Evolutionary conservation across 2,888 invertebrate genomes (phyloP), one percentile per base, ranked within the genome.

Genomic region (Litoditis marina): DNA sequence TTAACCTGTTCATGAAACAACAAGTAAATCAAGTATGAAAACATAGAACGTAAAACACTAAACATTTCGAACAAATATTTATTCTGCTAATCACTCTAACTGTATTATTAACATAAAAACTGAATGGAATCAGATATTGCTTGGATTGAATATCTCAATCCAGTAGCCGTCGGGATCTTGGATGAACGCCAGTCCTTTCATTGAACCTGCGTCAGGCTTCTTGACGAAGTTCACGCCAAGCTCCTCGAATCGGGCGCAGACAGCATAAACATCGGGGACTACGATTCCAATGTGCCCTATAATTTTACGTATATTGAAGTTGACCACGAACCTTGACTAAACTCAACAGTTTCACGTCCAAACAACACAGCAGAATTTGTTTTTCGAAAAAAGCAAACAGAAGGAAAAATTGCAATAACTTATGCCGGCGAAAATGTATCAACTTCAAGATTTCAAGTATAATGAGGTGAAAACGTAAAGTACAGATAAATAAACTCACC

Each of bases 131-230:
- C 66, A 25, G 28, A 77, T 66, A 25, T 73, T 72, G 39, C 63
- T 68, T 22, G 83, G 80, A 69, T 85, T 89, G 79, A 92, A 88
- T 65, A 93, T 91, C 84, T 94, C 94, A 79, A 94, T 93, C 93
- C 93, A 93, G 83, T 94, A 94, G 32, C 92, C 94, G 83, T 94
- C 94, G 0, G 94, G 94, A 84, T 94, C 94, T 39, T 92, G 90
- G 64, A 94, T 92, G 83, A 94, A 94, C 1, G 94, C 94, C 51
- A 94, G 85, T 0, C 92, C 92, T 50, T 79, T 79, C 79, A 79
- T 79, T 5, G 53, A 34, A 7, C 88, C 88, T 78, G 92, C 94
- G 78, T 90, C 88, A 0, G 92, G 93, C 71, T 88, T 89, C 83
- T 94, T 95, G 1, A 92, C 87, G 84, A 94, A 95, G 67, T 90